Evolutionary conservation across 1,140 invertebrate species (phyloP).

Genomic region (Orius insidiosus): DNA sequence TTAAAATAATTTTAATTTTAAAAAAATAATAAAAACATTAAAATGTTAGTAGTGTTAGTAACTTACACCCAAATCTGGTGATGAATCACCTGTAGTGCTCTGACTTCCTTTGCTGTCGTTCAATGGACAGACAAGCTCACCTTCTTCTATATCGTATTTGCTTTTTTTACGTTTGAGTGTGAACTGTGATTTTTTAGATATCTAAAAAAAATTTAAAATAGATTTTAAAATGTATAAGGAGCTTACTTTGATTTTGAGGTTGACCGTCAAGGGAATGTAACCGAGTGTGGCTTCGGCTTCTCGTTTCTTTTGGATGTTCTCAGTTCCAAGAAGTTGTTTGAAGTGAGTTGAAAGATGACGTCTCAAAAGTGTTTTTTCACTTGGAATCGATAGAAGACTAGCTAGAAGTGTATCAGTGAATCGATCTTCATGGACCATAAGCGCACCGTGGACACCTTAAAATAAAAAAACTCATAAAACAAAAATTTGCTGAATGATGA

Average conservation of each 20-base stretch:
- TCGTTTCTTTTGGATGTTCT: conserved; percentile 78
- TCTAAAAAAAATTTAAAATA: conserved; percentile 33
- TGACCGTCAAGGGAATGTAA: conserved; percentile 70
- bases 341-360: conserved; percentile 90
- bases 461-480: no score
- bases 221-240: conserved; percentile 14
- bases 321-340: conserved; percentile 70
- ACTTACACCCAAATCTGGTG: conserved; percentile 16
- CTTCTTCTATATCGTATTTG: conserved; percentile 61
- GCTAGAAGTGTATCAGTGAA: conserved; percentile 91
- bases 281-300: conserved; percentile 67
- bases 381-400: conserved; percentile 90
- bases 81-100: conserved; percentile 14
- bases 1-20: conserved; percentile 4
- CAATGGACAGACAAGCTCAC: conserved; percentile 72
- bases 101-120: conserved; percentile 23
- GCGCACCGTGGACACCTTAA: conserved; percentile 78
- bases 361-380: conserved; percentile 83
- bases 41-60: conserved; percentile 12
- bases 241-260: conserved; percentile 30
- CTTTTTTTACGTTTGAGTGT: conserved; percentile 74
- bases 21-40: conserved; percentile 1
- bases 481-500: no score
- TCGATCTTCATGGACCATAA: conserved; percentile 81
- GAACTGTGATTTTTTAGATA: conserved; percentile 76